These are phyloP conservation scores for Cliona cf. orientalis DNA, from an alignment of 37 sponge, comb jelly and placozoan species.

Conservation along the genomic window DNA sequence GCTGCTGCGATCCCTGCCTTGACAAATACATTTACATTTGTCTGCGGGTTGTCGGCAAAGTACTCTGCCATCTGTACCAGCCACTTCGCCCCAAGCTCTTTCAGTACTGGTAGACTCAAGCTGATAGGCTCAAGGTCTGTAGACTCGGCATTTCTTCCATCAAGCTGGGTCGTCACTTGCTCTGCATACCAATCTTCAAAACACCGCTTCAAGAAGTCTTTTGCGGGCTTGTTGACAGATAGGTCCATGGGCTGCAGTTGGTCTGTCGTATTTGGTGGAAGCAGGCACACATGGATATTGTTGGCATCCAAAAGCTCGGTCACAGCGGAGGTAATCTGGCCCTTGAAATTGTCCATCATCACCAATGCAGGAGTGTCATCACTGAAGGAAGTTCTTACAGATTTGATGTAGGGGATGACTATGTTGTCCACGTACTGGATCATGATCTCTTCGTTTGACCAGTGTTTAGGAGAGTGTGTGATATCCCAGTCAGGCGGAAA, in stretches of 20 bases:
- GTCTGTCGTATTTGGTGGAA: slow-evolving; percentile 32
- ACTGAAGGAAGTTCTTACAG: background rate
- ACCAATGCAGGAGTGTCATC: slow-evolving; percentile 2
- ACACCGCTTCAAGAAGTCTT: slow-evolving; percentile 31
- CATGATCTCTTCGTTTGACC: slow-evolving; percentile 51
- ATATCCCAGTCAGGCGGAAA: slow-evolving; percentile 70
- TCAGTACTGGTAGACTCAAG: background rate
- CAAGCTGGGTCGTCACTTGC: slow-evolving; percentile 43
- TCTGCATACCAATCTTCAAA: slow-evolving; percentile 59
- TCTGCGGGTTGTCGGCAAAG: slow-evolving; percentile 14
- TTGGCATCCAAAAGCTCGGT: background rate
- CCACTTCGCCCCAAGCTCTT: slow-evolving; percentile 14
- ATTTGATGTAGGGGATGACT: slow-evolving; percentile 30
- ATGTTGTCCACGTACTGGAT: slow-evolving; percentile 56
- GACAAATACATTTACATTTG: slow-evolving; percentile 15
- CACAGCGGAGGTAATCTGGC: slow-evolving; percentile 1
- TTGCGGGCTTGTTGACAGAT: slow-evolving; percentile 63
- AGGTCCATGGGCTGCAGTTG: slow-evolving; percentile 56
- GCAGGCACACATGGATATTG: too few relatives aligned
- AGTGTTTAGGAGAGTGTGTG: slow-evolving; percentile 65
- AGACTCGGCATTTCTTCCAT: slow-evolving; percentile 24
- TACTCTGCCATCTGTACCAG: too few relatives aligned
- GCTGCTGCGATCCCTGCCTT: too few relatives aligned
- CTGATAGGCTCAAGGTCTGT: slow-evolving; percentile 3
- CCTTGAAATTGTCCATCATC: too few relatives aligned